Percentiles rank a stretch among this genome's conserved stretches.
These are phyloP conservation scores for Vesta saturnalis DNA, from an alignment of 2,888 invertebrate genomes.

Conservation along the genomic window DNA sequence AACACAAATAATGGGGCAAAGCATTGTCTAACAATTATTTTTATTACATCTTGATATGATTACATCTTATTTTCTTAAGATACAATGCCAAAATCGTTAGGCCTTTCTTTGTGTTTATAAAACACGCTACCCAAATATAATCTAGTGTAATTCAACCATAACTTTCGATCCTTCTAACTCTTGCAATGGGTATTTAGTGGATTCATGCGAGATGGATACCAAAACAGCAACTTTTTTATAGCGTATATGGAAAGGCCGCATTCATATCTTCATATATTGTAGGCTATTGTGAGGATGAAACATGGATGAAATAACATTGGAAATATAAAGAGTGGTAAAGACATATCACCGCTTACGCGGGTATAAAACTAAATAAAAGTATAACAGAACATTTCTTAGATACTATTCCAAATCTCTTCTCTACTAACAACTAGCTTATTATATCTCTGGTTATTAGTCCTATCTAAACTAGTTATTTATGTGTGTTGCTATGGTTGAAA, in stretches of 20 bases:
- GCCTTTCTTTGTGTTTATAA: conserved; percentile 33
- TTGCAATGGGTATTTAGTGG: conserved; percentile 31
- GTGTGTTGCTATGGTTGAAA: no score
- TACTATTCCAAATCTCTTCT: conserved; percentile 28
- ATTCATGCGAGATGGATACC: conserved; percentile 30
- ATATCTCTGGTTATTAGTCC: no score
- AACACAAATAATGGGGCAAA: no score
- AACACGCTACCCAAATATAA: conserved; percentile 34
- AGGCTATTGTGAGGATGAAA: conserved; percentile 46
- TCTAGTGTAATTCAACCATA: conserved; percentile 36
- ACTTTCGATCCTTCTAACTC: conserved; percentile 35
- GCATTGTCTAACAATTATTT: no score
- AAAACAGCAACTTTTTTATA: conserved; percentile 29
- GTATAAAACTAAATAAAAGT: conserved; percentile 38
- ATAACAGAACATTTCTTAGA: conserved; percentile 33
- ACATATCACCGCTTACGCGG: conserved; percentile 36
- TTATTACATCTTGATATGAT: no score
- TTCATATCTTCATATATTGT: conserved; percentile 49
- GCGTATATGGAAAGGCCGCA: conserved; percentile 35
- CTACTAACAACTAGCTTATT: conserved; percentile 27
- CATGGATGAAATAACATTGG: conserved; percentile 48
- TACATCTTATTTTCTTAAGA: conserved; percentile 17
- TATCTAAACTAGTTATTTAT: no score
- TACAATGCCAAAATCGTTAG: conserved; percentile 19
- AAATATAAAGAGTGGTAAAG: conserved; percentile 47